Base-by-base conservation (phyloP, 2,888 invertebrate species). In the Drosophila monieri region DNA sequence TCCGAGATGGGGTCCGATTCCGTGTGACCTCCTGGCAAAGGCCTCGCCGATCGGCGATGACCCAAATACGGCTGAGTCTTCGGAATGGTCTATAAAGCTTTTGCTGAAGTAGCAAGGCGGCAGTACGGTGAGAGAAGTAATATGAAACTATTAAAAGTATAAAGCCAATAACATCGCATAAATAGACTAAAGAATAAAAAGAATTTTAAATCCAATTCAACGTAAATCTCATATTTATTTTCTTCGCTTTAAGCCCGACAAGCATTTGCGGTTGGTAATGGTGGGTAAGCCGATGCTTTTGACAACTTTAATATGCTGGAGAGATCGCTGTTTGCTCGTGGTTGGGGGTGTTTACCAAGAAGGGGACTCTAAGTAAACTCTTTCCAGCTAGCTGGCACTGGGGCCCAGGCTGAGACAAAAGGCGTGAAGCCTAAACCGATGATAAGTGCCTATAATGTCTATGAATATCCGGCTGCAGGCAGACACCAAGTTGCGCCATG, bases 361-460 rank as follows among this genome's bases (percentile, higher is more conserved):
- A 21, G 25, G 48, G 32, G 41, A 18, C 18, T 6, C 23, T 41
- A 14, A 32, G 41, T 14, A 32, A 66, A 41, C 65, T 47, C 37
- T 6, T 6, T 23, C 46, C 23, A 14, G 9, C 39, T 37, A 14
- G 12, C 14, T 30, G 52, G 85, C 64, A 85, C 86, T 25, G 25
- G 25, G 25, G 1, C 6, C 27, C 9, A 9, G 9, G 27, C 59
- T 62, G 58, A 80, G 66, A 85, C 86, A 83, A 85, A 85, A 79
- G 77, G 86, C 83, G 77, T 80, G 66, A 85, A 76, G 77, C 77
- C 69, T 68, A 79, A 85, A 68, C 77, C 80, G 70, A 79, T 72
- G 84, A 83, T 83, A 85, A 83, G 86, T 83, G 72, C 86, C 71
- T 85, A 81, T 78, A 80, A 85, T 80, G 78, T 73, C 84, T 65